phyloP scores from a whole-genome alignment of 2,888 invertebrate species.

The Elmis aenea region DNA sequence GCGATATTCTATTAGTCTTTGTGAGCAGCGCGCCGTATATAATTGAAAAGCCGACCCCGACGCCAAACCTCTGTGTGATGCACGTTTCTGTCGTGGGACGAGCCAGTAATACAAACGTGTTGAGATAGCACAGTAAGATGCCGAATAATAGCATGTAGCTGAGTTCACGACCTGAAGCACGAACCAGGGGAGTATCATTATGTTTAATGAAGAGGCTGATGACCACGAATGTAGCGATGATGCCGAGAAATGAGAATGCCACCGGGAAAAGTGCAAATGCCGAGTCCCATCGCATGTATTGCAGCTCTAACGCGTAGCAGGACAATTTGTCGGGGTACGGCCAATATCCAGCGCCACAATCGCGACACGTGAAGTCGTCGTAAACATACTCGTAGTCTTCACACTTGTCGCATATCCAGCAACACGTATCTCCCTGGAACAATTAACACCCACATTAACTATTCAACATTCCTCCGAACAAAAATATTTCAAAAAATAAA shows the following conservation, averaged over 20 bases:
- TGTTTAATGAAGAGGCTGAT: slow-evolving; percentile 58
- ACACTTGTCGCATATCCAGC: slow-evolving; percentile 74
- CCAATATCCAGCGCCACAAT: slow-evolving; percentile 61
- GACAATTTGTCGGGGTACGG: slow-evolving; percentile 57
- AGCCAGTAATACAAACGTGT: slow-evolving; percentile 58
- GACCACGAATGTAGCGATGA: slow-evolving; percentile 55
- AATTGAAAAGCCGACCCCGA: slow-evolving; percentile 61
- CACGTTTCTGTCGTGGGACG: slow-evolving; percentile 55
- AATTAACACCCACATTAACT: slow-evolving; percentile 14
- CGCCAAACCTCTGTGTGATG: slow-evolving; percentile 58
- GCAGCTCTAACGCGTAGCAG: slow-evolving; percentile 58
- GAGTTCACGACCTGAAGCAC: slow-evolving; percentile 58
- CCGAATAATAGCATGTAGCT: slow-evolving; percentile 60
- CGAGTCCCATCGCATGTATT: slow-evolving; percentile 63
- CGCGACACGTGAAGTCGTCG: slow-evolving; percentile 60
- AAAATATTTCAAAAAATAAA: too few relatives aligned
- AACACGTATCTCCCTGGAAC: slow-evolving; percentile 60
- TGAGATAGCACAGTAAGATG: slow-evolving; percentile 58
- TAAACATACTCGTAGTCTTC: slow-evolving; percentile 62
- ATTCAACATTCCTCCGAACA: slow-evolving; percentile 2
- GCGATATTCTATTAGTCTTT: slow-evolving; percentile 60
- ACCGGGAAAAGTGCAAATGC: slow-evolving; percentile 61
- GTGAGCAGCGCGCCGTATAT: slow-evolving; percentile 62
- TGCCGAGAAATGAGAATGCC: slow-evolving; percentile 58
- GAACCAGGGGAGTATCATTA: slow-evolving; percentile 62